Base-by-base conservation (phyloP, 2,113 vertebrate genomes). In the Nycticorax nycticorax region DNA sequence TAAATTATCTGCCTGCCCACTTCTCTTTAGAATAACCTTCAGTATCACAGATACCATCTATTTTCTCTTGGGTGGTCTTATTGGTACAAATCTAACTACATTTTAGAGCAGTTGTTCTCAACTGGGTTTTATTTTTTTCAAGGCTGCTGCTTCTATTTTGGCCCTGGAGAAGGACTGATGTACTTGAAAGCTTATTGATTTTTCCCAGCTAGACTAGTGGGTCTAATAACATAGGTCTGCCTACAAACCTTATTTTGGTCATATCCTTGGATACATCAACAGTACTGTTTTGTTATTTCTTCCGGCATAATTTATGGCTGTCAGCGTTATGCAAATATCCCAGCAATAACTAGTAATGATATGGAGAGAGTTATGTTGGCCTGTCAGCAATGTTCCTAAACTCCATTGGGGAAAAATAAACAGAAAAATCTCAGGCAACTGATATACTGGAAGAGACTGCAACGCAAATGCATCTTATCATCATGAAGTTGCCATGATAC, bases 61-160 rank as follows among this genome's bases (percentile, higher is more conserved):
- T 82, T 92, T 92, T 79, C 66, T 94, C 48, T 88, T 0, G 0
- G 37, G 26, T 78, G 47, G 33, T 87, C 90, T 85, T 85, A 52
- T 4, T 59, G 41, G 43, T 75, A 64, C 10, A 90, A 64, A 60
- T 68, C 47, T 72, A 80, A 83, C 52, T 79, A 55, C 45, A 43
- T 79, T 85, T 91, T 79, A 60, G 7, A 85, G 56, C 47, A 55
- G 32, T 71, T 88, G 15, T 89, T 85, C 62, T 64, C 53, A 72
- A 20, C 43, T 2, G 3, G 1, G 27, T 83, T 88, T 72, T 47
- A 19, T 79, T 94, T 95, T 95, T 93, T 78, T 64, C 35, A 57
- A 90, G 35, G 57, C n/a, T 83, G 57, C 48, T 90, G 48, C 24
- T 92, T 94, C 52, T 94, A 19, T 93, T 93, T 93, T 78, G 85